A percentile compares a stretch with the other conserved stretches of the same genome.
Evolutionary conservation across 1,140 invertebrate species (phyloP).

Genomic region (Drosophila baimaii): DNA sequence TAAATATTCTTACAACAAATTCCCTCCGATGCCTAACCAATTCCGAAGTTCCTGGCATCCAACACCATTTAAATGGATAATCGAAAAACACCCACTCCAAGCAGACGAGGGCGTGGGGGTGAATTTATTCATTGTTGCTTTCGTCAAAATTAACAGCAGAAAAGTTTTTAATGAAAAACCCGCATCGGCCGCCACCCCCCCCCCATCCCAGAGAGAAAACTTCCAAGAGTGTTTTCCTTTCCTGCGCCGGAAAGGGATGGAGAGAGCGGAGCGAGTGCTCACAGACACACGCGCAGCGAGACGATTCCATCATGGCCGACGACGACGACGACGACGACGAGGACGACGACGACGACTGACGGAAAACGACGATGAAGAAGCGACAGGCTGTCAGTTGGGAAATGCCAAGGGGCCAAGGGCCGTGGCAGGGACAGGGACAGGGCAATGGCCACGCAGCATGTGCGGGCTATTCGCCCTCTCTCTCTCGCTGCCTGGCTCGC

Average conservation of each 20-base stretch:
- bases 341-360: conserved; percentile 42
- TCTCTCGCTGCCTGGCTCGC: background rate
- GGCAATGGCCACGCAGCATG: conserved; percentile 66
- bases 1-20: conserved; percentile 6
- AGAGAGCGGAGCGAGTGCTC: conserved; percentile 16
- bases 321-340: conserved; percentile 30
- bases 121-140: conserved; percentile 62
- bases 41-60: background rate
- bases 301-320: conserved; percentile 77
- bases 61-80: conserved; percentile 45
- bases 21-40: background rate
- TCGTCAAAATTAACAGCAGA: conserved; percentile 72
- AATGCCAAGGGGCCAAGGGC: conserved; percentile 42
- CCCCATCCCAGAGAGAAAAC: conserved; percentile 29
- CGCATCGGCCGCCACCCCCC: conserved; percentile 49
- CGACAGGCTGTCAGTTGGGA: conserved; percentile 73
- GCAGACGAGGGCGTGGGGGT: conserved; percentile 19
- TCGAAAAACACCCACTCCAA: conserved; percentile 55
- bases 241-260: conserved; percentile 46
- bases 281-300: conserved; percentile 29
- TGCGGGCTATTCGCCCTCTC: conserved; percentile 51
- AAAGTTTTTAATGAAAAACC: conserved; percentile 82
- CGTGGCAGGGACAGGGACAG: conserved; percentile 52
- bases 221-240: conserved; percentile 51
- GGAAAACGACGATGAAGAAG: conserved; percentile 48